A percentile compares a stretch with the other conserved stretches of the same genome.
phyloP scores from a whole-genome alignment of 2,888 invertebrate genomes.

The Phaedon cochleariae region DNA sequence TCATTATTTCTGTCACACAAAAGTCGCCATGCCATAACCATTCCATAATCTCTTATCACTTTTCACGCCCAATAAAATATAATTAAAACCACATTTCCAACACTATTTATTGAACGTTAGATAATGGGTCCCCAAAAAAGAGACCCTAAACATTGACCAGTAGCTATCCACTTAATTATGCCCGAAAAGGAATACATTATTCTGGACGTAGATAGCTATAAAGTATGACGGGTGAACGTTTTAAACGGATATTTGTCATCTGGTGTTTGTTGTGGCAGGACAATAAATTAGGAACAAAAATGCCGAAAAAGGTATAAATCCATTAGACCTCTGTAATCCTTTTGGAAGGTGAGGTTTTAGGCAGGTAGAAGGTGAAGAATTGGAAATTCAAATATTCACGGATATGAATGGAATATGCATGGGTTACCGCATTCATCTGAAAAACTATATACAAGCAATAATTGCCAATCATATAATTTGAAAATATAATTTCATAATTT shows the following conservation, averaged over 20 bases:
- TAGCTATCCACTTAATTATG: constrained; percentile 20
- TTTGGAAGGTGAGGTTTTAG: not conserved
- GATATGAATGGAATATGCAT: not conserved
- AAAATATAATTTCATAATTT: not conserved
- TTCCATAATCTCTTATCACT: not conserved
- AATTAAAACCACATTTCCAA: constrained; percentile 1
- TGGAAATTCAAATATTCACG: not conserved
- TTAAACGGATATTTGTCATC: constrained; percentile 24
- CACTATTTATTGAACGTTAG: constrained; percentile 1
- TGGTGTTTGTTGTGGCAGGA: constrained; percentile 16
- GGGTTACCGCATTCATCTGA: not conserved
- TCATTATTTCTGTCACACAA: not conserved
- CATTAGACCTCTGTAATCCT: constrained; percentile 16
- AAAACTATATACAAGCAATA: not conserved
- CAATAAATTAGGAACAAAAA: constrained; percentile 19
- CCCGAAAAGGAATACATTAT: constrained; percentile 12
- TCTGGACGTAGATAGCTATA: constrained; percentile 19
- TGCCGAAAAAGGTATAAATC: constrained; percentile 21
- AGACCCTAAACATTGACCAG: constrained; percentile 3
- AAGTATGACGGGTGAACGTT: constrained; percentile 21
- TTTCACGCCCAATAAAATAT: constrained; percentile 2
- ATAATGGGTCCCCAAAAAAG: constrained; percentile 5
- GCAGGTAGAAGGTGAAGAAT: not conserved
- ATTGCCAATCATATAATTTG: not conserved
- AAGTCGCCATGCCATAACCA: not conserved